Evolutionary conservation across 1,140 invertebrate genomes (phyloP).

Genomic region (Oryctes rhinoceros): DNA sequence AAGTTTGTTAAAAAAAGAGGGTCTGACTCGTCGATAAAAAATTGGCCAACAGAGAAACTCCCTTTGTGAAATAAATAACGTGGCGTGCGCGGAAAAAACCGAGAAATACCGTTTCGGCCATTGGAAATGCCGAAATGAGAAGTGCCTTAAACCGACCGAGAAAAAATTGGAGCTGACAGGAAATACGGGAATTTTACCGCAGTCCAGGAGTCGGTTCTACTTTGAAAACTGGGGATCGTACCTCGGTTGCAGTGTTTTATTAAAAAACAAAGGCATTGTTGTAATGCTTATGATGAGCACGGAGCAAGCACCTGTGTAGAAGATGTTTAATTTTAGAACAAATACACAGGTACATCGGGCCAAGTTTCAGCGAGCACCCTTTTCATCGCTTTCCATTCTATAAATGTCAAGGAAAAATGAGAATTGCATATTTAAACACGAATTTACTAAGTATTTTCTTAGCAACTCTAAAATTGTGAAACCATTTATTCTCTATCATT

Average conservation of each 20-base stretch:
- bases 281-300: too few relatives aligned
- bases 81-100: conserved; percentile 1
- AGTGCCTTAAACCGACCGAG: conserved; percentile 17
- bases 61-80: conserved; percentile 30
- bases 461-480: too few relatives aligned
- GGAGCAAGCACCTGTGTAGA: too few relatives aligned
- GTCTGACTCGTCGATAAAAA: conserved; percentile 14
- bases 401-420: too few relatives aligned
- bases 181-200: background rate
- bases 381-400: too few relatives aligned
- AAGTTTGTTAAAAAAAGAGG: conserved; percentile 22
- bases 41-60: conserved; percentile 20
- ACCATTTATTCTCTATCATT: too few relatives aligned
- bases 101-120: conserved; percentile 23
- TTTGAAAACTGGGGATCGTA: background rate
- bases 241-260: background rate
- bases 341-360: too few relatives aligned
- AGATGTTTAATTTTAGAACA: too few relatives aligned
- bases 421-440: too few relatives aligned
- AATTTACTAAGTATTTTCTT: too few relatives aligned
- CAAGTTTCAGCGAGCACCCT: too few relatives aligned
- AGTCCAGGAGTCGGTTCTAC: background rate
- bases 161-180: conserved; percentile 31
- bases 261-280: background rate
- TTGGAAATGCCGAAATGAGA: conserved; percentile 16